Percentiles rank a stretch among this genome's conserved stretches.
Evolutionary conservation across 2,797 vertebrate genomes (phyloP).

Genomic region (Lithobates sylvaticus): DNA sequence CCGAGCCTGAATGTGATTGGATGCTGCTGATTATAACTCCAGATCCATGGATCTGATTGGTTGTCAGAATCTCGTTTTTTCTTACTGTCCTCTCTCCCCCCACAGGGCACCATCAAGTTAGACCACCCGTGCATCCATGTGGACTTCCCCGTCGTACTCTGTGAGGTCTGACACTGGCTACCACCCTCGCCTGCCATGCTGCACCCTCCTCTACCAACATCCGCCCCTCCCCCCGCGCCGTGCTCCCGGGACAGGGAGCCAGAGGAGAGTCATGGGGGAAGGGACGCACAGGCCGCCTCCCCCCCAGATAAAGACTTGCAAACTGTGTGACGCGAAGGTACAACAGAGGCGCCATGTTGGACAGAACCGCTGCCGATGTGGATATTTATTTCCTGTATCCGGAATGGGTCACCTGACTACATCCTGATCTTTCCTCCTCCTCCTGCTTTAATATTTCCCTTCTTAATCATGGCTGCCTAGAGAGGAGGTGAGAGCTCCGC

Average conservation of each 20-base stretch:
- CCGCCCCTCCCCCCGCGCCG: conserved; percentile 11
- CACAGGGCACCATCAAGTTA: conserved; percentile 92
- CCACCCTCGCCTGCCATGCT: conserved; percentile 50
- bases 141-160: conserved; percentile 96
- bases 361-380: conserved; percentile 5
- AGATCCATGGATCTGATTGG: neutral
- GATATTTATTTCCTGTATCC: neutral
- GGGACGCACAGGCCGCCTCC: neutral
- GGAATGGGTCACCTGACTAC: neutral
- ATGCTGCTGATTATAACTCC: neutral
- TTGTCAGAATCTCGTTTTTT: too few relatives aligned
- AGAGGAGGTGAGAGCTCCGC: neutral
- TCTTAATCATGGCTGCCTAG: neutral
- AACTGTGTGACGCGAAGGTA: conserved; percentile 12
- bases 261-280: conserved; percentile 51
- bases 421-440: neutral
- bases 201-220: conserved; percentile 63
- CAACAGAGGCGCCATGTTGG: neutral
- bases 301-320: conserved; percentile 5
- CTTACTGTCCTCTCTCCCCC: conserved; percentile 25
- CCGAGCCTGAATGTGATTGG: neutral
- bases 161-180: conserved; percentile 85
- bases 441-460: neutral
- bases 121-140: conserved; percentile 94
- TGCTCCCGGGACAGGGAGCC: conserved; percentile 28